Base-by-base conservation (phyloP, 2,113 vertebrate species). In the Silurus asotus region DNA sequence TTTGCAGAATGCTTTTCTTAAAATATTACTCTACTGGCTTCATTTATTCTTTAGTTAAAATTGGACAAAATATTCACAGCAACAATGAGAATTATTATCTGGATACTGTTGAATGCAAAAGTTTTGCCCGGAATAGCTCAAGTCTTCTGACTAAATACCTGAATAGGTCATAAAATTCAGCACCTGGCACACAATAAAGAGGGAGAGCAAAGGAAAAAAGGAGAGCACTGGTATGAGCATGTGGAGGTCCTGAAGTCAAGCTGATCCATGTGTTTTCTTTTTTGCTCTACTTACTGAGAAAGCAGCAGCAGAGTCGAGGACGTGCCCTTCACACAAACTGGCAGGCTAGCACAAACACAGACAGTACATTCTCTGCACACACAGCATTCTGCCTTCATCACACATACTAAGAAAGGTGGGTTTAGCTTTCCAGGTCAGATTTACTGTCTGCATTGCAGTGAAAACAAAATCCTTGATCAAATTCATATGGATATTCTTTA, bases 191-290 rank as follows among this genome's bases (percentile, higher is more conserved):
- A 20, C 58, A 53, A 6, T 59, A 20, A 59, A 20, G 17, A 45
- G 56, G 59, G 7, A 80, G 45, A 25, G 67, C 25, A 74, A 20
- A 56, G 0, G 2, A 19, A 4, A 37, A n/a, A 51, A 17, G 4
- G 45, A 8, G 51, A 90, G 89, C 91, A 90, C 91, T 92, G 89
- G 87, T 61, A 88, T 90, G 82, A 88, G 55, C 91, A 84, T 87
- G 85, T 65, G 81, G 85, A 91, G 90, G 90, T 89, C 89, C n/a
- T 48, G 37, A 81, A 64, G 49, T 25, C 51, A 28, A 90, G 92
- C 90, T 92, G 89, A 91, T 59, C 56, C 48, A 48, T 19, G 14
- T 92, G 89, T 91, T 93, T 91, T 90, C 49, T 55, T 86, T 88
- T 59, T 84, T 85, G 56, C 51, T 76, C 28, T 20, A 23, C 81